These are phyloP conservation scores for Serinus canaria DNA, from an alignment of 2,113 vertebrate genomes.

Conservation along the genomic window DNA sequence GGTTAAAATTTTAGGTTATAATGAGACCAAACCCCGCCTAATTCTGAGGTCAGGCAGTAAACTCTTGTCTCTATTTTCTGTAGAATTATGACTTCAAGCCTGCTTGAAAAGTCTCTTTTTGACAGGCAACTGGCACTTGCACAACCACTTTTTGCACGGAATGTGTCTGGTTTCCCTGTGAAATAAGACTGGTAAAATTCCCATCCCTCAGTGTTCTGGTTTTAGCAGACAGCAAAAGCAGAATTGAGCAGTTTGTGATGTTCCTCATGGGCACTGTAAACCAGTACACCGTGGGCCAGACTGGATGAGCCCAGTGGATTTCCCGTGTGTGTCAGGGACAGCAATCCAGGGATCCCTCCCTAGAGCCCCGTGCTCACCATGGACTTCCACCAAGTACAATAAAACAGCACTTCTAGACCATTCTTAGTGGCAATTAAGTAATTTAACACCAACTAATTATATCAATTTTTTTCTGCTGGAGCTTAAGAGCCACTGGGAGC, in stretches of 20 bases:
- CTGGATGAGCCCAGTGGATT: accelerated
- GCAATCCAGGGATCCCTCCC: background rate
- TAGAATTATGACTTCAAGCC: background rate
- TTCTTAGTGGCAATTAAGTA: background rate
- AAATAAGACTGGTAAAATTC: background rate
- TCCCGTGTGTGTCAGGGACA: background rate
- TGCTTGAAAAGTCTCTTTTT: background rate
- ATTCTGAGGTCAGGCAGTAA: background rate
- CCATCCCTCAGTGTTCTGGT: background rate
- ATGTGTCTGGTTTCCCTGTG: background rate
- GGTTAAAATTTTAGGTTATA: background rate
- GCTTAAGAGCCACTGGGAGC: background rate
- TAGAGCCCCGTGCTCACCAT: background rate
- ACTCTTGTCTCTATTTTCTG: background rate
- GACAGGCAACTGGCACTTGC: background rate
- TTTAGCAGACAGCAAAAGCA: background rate
- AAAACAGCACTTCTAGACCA: background rate
- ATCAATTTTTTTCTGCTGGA: background rate
- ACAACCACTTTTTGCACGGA: background rate
- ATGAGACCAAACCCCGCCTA: background rate
- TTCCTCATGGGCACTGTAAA: background rate
- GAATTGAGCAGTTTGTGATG: background rate
- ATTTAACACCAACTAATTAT: background rate
- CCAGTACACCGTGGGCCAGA: accelerated
- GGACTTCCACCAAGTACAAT: background rate